phyloP scores from a whole-genome alignment of 2,113 vertebrate species.

The Apteryx mantelli region DNA sequence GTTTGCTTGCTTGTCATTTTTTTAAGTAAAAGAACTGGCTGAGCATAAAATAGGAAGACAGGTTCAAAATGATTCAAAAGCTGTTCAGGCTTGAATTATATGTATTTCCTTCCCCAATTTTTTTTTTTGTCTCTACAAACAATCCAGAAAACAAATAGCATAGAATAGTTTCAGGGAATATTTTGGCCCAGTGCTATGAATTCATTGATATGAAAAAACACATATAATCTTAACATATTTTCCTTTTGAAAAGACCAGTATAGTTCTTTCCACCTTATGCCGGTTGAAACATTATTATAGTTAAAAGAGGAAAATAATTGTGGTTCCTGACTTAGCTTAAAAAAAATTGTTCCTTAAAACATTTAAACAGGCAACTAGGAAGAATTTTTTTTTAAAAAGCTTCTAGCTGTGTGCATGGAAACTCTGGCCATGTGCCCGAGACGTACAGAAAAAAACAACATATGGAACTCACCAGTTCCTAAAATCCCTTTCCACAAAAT shows the following conservation, averaged over 20 bases:
- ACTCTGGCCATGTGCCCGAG: constrained; percentile 45
- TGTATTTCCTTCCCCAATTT: background rate
- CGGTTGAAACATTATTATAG: constrained; percentile 39
- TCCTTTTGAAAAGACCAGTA: constrained; percentile 38
- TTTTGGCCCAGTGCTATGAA: constrained; percentile 2
- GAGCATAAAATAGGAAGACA: constrained; percentile 51
- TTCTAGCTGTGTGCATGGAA: constrained; percentile 59
- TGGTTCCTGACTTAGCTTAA: background rate
- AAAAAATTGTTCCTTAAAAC: constrained; percentile 53
- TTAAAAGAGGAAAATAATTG: constrained; percentile 65
- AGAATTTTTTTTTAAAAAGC: constrained; percentile 48
- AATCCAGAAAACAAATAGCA: constrained; percentile 30
- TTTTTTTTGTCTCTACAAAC: background rate
- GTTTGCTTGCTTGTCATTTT: constrained; percentile 62
- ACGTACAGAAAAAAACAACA: constrained; percentile 71
- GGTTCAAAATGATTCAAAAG: constrained; percentile 49
- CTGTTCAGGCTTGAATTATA: constrained; percentile 52
- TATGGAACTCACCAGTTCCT: constrained; percentile 79
- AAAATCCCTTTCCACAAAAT: constrained; percentile 78
- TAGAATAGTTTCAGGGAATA: background rate
- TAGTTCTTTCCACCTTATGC: constrained; percentile 29
- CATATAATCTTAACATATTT: constrained; percentile 43
- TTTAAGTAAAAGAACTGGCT: constrained; percentile 54
- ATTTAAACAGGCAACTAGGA: constrained; percentile 42
- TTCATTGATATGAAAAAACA: constrained; percentile 39